Percentiles rank a stretch among this genome's conserved stretches.
Evolutionary conservation across 2,113 vertebrate genomes (phyloP).

Genomic region (pig (Sus scrofa)): DNA sequence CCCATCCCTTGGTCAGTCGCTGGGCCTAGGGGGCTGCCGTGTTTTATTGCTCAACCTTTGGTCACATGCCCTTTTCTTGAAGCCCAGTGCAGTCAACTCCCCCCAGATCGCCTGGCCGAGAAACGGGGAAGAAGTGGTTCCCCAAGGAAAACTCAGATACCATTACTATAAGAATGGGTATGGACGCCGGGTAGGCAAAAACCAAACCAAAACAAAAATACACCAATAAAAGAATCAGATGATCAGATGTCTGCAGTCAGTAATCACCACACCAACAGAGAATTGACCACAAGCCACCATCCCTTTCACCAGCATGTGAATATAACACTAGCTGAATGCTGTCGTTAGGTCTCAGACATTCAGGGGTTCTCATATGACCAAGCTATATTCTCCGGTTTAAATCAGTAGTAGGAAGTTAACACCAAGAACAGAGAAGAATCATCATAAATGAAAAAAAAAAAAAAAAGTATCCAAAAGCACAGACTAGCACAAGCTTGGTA

Average conservation of each 20-base stretch:
- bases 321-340: background rate
- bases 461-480: too few relatives aligned
- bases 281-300: background rate
- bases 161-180: background rate
- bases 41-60: background rate
- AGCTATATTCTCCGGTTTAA: constrained; percentile 25
- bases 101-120: background rate
- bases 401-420: background rate
- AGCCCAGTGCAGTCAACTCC: background rate
- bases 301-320: background rate
- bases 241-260: background rate
- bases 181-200: background rate
- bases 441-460: background rate
- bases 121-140: background rate
- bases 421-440: background rate
- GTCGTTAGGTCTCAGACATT: background rate
- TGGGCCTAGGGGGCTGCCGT: background rate
- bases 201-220: background rate
- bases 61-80: background rate
- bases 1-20: background rate
- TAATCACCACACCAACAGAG: background rate
- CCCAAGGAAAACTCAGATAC: background rate
- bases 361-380: background rate
- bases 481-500: background rate
- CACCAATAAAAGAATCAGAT: background rate